Percentiles rank a stretch among this genome's conserved stretches.
phyloP scores from a whole-genome alignment of 2,797 vertebrate species.

The Syngnathus acus region DNA sequence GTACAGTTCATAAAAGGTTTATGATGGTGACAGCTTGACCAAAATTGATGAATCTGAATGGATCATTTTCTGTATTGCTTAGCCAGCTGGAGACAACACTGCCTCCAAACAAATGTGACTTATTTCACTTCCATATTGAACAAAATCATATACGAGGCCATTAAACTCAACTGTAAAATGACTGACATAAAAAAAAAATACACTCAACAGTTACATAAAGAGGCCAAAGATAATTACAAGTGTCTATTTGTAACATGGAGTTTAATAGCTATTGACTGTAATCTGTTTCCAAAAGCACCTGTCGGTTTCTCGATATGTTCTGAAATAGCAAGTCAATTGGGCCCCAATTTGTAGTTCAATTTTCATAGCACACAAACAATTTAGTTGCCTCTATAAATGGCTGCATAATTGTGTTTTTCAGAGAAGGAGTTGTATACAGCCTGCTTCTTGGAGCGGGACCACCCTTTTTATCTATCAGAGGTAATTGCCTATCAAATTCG shows the following conservation, averaged over 20 bases:
- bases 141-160: not conserved
- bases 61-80: no score
- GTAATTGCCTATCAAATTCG: constrained; percentile 39
- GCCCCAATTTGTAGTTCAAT: constrained; percentile 65
- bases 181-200: not conserved
- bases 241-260: constrained; percentile 12
- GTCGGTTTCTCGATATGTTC: constrained; percentile 25
- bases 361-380: constrained; percentile 58
- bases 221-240: constrained; percentile 15
- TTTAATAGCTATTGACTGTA: constrained; percentile 40
- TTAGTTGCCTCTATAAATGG: constrained; percentile 49
- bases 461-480: constrained; percentile 19
- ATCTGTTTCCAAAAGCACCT: constrained; percentile 18
- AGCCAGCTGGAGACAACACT: no score
- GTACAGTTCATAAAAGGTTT: no score
- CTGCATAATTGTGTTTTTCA: constrained; percentile 48
- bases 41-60: no score
- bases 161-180: not conserved
- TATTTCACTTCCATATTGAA: not conserved
- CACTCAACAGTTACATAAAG: constrained; percentile 37
- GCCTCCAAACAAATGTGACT: no score
- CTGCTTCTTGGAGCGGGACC: constrained; percentile 39
- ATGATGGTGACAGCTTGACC: no score
- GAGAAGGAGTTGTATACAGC: constrained; percentile 26
- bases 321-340: constrained; percentile 51